Base-by-base conservation (phyloP, 2,113 vertebrate genomes). In the Nerophis ophidion region DNA sequence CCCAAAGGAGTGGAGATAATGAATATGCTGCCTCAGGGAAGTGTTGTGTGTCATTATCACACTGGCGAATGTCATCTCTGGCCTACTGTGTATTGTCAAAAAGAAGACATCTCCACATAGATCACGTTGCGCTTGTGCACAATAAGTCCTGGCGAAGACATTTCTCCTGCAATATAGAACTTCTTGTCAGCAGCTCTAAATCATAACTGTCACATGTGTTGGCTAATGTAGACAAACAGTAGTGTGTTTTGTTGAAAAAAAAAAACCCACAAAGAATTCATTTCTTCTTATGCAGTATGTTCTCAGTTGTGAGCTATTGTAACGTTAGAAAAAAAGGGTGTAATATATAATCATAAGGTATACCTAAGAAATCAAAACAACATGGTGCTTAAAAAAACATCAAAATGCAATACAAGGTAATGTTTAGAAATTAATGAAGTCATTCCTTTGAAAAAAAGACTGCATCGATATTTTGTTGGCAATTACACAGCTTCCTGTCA, bases 401-500 rank as follows among this genome's bases (percentile, higher is more conserved):
- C 62, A 33, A 71, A 77, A 71, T 38, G 16, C 42, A 61, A 65
- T 48, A 35, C 49, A 60, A 64, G 61, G 67, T 61, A 56, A 79
- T 77, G 56, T 72, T 82, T 66, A 50, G 59, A 72, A 79, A 72
- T 79, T 77, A 77, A 81, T 82, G 72, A 78, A 67, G 45, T 68
- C 68, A 70, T 84, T 82, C 68, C 75, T 70, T 75, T 6, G 26
- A 59, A 73, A 75, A 66, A 77, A 76, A 80, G 61, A 42, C 75
- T 60, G 19, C 70, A 77, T 84, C 76, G 76, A 84, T 84, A 82
- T 84, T 81, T 58, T 44, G 79, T 77, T 74, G 72, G 68, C 70
- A 72, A 73, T 75, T 76, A 73, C 66, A 77, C 70, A 61, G 64
- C 70, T 68, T 81, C 74, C 74, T 72, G 70, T 59, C 45, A 59